Evolutionary conservation across 2,888 invertebrate species (phyloP), one percentile per base, ranked within the genome.

Genomic region (Digitonthophagus gazella): DNA sequence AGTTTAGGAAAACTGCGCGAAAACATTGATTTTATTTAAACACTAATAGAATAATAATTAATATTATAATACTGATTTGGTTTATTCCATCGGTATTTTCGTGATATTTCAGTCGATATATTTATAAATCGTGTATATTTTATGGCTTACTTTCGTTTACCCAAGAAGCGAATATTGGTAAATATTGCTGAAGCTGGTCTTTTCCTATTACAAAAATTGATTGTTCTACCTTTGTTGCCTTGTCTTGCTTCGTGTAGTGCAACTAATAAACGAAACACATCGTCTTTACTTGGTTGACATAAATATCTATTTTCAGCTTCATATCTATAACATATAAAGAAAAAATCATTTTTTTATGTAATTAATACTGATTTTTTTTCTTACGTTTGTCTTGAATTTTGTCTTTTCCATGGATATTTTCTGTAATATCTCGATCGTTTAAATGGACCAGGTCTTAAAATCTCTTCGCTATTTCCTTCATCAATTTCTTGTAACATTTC

Each of bases 331-430:
- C 18, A 18, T 61, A n/a, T 19, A 18, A 61, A 16, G 11, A 5
- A 61, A 61, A 4, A 20, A 0, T 18, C 2, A 1, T 15, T 4
- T 0, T 1, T 1, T 1, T n/a, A n/a, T n/a, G n/a, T 44, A 8
- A 5, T 3, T 44, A 44, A 44, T 3, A 44, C 6, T 44, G 11
- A 44, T 1, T 44, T 44, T 44, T 44, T 8, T 44, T 71, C 76
- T 71, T 72, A 76, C 76, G 72, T 71, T 67, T 75, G 72, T 77
- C 83, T 80, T 71, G 79, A 75, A 70, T 86, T 87, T 76, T 88
- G 87, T 64, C 88, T 83, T 77, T 89, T 89, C 87, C 87, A 88
- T 18, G 89, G 88, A 80, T 88, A 88, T 73, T 86, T 85, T 71
- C 88, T 83, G 77, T 87, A 88, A 75, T 87, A 87, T 69, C 88